Evolutionary conservation across 1,140 invertebrate genomes (phyloP), one percentile per base, ranked within the genome.

Genomic region (Lithobius niger): DNA sequence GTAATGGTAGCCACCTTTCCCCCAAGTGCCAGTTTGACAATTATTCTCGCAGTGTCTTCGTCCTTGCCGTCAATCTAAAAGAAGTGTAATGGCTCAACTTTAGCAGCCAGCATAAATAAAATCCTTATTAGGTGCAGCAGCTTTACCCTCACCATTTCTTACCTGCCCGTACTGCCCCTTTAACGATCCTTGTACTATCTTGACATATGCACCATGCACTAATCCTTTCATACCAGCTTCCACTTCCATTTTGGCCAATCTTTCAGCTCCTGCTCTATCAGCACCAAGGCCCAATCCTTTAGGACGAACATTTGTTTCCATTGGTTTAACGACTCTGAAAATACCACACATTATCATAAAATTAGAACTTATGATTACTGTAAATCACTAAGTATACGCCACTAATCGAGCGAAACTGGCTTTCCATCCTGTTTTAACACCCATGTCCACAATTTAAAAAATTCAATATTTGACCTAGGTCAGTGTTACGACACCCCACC

Each of bases 261-360:
- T 59, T 66, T 76, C 64, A 62, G 71, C 59, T 61, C 54, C 51
- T 67, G 60, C 45, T 63, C 44, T 82, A 59, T 87, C 86, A 22
- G 90, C 92, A 2, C 93, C 93, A 27, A 97, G 70, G 0, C 93
- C 93, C 67, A 96, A 77, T 3, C 92, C 92, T 75, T 88, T 91
- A 0, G 91, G 89, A 57, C 92, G 73, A 22, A 87, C 59, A 60
- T 76, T 71, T 25, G 81, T 80, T 61, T 77, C 69, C 57, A 74
- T 63, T 44, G 76, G 67, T 52, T 69, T 64, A 3, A 80, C 71
- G 31, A 76, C 42, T 64, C 76, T 80, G 52, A 43, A 65, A 69
- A n/a, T n/a, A n/a, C n/a, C n/a, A n/a, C n/a, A n/a, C n/a, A n/a
- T n/a, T n/a, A n/a, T n/a, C n/a, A n/a, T n/a, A n/a, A n/a, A n/a